phyloP scores from a whole-genome alignment of 2,113 vertebrate genomes.

The Halcyon senegalensis region DNA sequence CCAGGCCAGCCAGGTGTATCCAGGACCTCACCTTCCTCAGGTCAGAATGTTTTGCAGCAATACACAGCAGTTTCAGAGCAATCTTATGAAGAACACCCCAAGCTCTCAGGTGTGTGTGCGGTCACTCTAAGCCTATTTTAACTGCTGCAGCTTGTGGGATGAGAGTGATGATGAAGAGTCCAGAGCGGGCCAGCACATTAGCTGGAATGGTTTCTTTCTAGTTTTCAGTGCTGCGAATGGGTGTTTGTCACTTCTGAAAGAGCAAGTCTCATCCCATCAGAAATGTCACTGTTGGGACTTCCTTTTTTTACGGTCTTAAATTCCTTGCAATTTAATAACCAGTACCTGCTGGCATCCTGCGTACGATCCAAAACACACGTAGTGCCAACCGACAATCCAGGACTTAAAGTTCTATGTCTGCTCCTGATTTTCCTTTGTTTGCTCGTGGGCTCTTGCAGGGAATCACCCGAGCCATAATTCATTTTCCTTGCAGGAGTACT shows the following conservation, averaged over 20 bases:
- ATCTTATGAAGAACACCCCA: not conserved
- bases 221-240: not conserved
- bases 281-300: not conserved
- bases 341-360: not conserved
- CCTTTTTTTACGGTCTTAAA: not conserved
- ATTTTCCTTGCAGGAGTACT: not conserved
- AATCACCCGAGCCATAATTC: not conserved
- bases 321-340: not conserved
- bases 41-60: not conserved
- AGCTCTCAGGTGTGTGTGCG: not conserved
- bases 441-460: not conserved
- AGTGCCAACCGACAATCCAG: not conserved
- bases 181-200: rapidly evolving
- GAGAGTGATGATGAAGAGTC: not conserved
- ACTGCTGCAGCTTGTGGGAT: no score
- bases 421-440: not conserved
- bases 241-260: not conserved
- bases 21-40: not conserved
- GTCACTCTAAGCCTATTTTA: not conserved
- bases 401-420: not conserved
- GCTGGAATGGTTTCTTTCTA: not conserved
- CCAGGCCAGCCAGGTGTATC: not conserved
- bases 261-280: not conserved
- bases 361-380: not conserved
- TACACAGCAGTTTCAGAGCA: not conserved